Evolutionary conservation across 2,797 vertebrate genomes (phyloP).

Genomic region (Crypturellus tataupa): DNA sequence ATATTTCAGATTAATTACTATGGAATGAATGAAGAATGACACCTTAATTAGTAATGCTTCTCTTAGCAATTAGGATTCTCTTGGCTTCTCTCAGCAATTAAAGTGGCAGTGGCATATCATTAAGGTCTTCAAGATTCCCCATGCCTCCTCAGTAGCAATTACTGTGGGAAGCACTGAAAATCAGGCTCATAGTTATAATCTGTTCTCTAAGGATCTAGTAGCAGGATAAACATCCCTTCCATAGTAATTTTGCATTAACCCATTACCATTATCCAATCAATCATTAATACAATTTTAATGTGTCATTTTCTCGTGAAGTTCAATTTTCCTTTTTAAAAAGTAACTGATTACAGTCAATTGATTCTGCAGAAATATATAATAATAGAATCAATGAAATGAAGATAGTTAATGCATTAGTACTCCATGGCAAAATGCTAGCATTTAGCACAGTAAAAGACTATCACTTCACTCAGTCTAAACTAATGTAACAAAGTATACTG

Average conservation of each 20-base stretch:
- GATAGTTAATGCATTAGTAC: constrained; percentile 64
- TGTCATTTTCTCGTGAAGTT: constrained; percentile 58
- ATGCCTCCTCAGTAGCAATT: constrained; percentile 78
- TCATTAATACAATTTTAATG: constrained; percentile 72
- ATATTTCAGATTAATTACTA: constrained; percentile 81
- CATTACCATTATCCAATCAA: constrained; percentile 72
- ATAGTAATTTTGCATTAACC: constrained; percentile 71
- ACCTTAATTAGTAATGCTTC: constrained; percentile 79
- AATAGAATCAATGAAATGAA: constrained; percentile 59
- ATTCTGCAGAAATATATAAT: constrained; percentile 47
- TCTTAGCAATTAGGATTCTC: constrained; percentile 79
- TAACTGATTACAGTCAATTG: constrained; percentile 63
- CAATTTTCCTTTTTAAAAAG: constrained; percentile 59
- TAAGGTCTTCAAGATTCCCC: constrained; percentile 76
- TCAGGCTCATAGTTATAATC: constrained; percentile 64
- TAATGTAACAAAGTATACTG: not conserved
- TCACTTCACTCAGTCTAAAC: constrained; percentile 11
- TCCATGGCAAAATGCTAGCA: not conserved
- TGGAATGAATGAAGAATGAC: constrained; percentile 78
- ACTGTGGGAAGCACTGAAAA: constrained; percentile 75
- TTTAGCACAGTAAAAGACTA: constrained; percentile 22
- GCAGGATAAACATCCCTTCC: constrained; percentile 72
- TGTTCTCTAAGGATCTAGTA: constrained; percentile 73
- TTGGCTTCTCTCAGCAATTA: constrained; percentile 79
- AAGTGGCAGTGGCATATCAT: constrained; percentile 78